Evolutionary conservation across 37 sponge, comb jelly and placozoan genomes (phyloP).

Genomic region (Petrosia ficiformis): DNA sequence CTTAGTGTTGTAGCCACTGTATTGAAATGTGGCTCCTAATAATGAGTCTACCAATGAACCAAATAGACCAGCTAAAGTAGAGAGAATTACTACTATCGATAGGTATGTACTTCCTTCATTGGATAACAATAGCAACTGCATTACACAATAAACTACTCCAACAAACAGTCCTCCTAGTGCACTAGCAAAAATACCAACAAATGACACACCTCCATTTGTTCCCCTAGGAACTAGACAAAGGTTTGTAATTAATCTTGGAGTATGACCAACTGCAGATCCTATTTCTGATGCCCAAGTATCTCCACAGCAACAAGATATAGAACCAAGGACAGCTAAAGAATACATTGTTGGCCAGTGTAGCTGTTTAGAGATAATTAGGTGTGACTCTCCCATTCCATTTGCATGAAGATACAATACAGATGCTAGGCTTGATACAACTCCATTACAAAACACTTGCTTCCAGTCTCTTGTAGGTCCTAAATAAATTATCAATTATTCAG

Average conservation of each 20-base stretch:
- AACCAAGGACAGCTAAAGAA: slow-evolving; percentile 49
- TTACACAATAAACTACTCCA: slow-evolving; percentile 65
- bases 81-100: slow-evolving; percentile 29
- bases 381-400: slow-evolving; percentile 46
- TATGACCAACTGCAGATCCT: slow-evolving; percentile 73
- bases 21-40: slow-evolving; percentile 86
- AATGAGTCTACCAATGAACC: slow-evolving; percentile 86
- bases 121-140: neutral
- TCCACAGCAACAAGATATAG: slow-evolving; percentile 80
- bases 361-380: neutral
- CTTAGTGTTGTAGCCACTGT: slow-evolving; percentile 55
- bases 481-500: neutral
- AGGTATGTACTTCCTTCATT: neutral
- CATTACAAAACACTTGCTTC: slow-evolving; percentile 91
- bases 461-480: slow-evolving; percentile 81
- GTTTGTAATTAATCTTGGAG: slow-evolving; percentile 79
- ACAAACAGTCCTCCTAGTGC: slow-evolving; percentile 66
- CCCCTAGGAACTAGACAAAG: slow-evolving; percentile 72
- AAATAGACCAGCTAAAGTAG: slow-evolving; percentile 58
- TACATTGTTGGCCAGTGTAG: slow-evolving; percentile 14
- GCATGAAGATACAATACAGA: no score
- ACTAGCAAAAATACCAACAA: slow-evolving; percentile 67
- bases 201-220: slow-evolving; percentile 89
- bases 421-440: slow-evolving; percentile 58
- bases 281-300: slow-evolving; percentile 98